Base-by-base conservation (phyloP, 2,113 vertebrate species). In the Thunnus thynnus region DNA sequence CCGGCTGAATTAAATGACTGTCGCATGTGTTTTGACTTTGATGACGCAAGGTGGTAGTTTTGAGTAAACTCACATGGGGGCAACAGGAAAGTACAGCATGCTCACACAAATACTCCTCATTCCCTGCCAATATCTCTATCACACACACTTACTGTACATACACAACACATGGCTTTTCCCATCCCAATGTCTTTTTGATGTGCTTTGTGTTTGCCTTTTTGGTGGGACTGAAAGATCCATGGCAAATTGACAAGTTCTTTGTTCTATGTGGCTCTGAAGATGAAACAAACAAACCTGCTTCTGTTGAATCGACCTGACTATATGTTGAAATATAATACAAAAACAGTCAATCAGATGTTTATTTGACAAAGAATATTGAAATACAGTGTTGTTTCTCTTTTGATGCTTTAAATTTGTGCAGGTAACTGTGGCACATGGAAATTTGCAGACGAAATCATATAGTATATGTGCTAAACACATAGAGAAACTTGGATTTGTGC, bases 11-110 rank as follows among this genome's bases (percentile, higher is more conserved):
- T 73, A 78, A 82, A 1, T 56, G 56, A 80, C 61, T 70, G 32
- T 67, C 9, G 16, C 1, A 3, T 65, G 50, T 72, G 52, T 70
- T 70, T 63, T 6, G 66, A 44, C 77, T 73, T 84, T 80, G 84
- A 69, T 58, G 27, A 65, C 66, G 20, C 2, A 11, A 22, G 68
- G 70, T 58, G 48, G 32, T 41, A 22, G 47, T 70, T 58, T 30
- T 75, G 25, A 62, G 41, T 7, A 48, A 46, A 69, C 3, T 69
- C 67, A 13, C 74, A 64, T 20, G 58, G 51, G 79, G 64, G 61
- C 67, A 16, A 64, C 67, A 62, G 32, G 17, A 54, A 44, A 63
- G 22, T 32, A 66, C 25, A 48, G 1, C 36, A 41, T 41, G 13
- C 62, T 50, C 30, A 60, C 3, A 56, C 50, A 60, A 16, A 66